Percentiles rank a stretch among this genome's conserved stretches.
Evolutionary conservation across 2,113 vertebrate genomes (phyloP).

Genomic region (Prolemur simus): DNA sequence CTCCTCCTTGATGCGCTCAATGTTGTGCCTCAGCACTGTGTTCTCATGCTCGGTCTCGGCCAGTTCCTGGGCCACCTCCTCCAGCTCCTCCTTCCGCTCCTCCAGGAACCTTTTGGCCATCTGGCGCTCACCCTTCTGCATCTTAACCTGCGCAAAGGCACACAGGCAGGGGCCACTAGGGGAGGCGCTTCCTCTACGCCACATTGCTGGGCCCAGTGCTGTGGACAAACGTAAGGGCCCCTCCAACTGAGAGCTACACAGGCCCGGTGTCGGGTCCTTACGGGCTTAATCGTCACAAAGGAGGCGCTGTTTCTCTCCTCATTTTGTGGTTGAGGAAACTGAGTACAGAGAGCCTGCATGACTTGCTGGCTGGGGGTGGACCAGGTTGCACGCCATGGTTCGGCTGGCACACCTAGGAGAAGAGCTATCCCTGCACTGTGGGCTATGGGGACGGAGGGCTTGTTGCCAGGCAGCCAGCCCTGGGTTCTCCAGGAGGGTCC

Average conservation of each 20-base stretch:
- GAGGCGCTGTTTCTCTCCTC: background rate
- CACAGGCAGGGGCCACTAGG: background rate
- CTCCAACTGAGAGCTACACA: fast-evolving
- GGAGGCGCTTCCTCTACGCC: background rate
- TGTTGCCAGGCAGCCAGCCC: slow-evolving; percentile 8
- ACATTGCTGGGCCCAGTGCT: background rate
- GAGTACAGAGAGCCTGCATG: background rate
- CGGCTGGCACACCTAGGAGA: background rate
- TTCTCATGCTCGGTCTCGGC: slow-evolving; percentile 91
- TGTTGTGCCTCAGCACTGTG: slow-evolving; percentile 85
- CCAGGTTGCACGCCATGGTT: background rate
- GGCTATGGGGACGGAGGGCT: background rate
- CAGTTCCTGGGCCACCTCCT: slow-evolving; percentile 91
- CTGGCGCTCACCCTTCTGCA: slow-evolving; percentile 88
- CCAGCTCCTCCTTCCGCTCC: slow-evolving; percentile 87
- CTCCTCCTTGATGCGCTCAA: slow-evolving; percentile 91
- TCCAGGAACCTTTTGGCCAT: slow-evolving; percentile 89
- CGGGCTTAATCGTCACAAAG: background rate
- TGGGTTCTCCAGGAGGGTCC: background rate
- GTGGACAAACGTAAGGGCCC: background rate
- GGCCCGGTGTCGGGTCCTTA: no score
- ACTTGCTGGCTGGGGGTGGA: background rate
- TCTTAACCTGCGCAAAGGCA: slow-evolving; percentile 84
- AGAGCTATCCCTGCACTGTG: background rate
- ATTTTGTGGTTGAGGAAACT: background rate